Evolutionary conservation across 2,113 vertebrate species (phyloP).

Genomic region (Hucho hucho): DNA sequence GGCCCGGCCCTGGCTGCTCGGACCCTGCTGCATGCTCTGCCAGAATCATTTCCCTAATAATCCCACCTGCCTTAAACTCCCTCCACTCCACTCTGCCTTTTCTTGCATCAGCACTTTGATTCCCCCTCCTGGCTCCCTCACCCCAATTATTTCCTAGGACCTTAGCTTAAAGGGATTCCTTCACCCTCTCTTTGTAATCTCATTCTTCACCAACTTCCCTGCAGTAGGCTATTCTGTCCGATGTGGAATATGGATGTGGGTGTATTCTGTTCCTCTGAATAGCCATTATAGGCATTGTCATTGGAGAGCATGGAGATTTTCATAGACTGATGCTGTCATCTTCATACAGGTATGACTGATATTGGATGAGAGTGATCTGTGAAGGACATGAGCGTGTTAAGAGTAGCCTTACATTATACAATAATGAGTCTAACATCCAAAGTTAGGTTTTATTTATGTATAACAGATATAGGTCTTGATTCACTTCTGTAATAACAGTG

Average conservation of each 20-base stretch:
- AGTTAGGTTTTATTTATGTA: too few relatives aligned
- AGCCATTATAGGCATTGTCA: not conserved
- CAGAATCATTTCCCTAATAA: constrained; percentile 52
- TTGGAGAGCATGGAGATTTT: not conserved
- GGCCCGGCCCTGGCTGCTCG: not conserved
- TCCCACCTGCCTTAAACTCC: constrained; percentile 21
- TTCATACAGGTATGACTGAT: too few relatives aligned
- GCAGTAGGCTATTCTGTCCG: constrained; percentile 8
- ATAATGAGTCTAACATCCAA: too few relatives aligned
- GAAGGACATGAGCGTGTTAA: too few relatives aligned
- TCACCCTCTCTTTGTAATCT: constrained; percentile 14
- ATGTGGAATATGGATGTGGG: constrained; percentile 27
- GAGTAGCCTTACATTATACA: too few relatives aligned
- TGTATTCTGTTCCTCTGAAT: not conserved
- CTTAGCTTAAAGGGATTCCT: constrained; percentile 38
- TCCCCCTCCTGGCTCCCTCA: constrained; percentile 31
- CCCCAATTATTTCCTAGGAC: constrained; percentile 57
- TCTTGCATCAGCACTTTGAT: constrained; percentile 50
- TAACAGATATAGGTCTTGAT: too few relatives aligned
- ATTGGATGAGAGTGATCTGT: too few relatives aligned
- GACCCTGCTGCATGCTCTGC: not conserved
- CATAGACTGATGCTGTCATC: not conserved
- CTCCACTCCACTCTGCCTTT: constrained; percentile 39
- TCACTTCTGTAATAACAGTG: too few relatives aligned
- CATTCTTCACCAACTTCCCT: constrained; percentile 2